These are phyloP conservation scores for Drosophila mimica DNA, from an alignment of 2,888 invertebrate genomes.

Conservation along the genomic window DNA sequence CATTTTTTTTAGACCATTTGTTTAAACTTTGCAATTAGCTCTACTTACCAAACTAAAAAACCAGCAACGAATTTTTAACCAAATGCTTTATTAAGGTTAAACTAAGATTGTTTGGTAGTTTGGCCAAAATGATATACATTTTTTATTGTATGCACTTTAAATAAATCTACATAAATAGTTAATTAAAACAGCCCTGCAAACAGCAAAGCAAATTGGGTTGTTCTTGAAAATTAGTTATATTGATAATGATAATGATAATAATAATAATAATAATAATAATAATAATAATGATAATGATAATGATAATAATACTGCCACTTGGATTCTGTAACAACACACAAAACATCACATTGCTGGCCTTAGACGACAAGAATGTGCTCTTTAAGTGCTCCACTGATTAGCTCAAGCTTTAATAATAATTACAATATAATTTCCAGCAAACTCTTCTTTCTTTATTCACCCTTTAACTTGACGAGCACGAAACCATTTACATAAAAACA, in stretches of 20 bases:
- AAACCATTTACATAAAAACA: constrained; percentile 18
- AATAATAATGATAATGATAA: constrained; percentile 15
- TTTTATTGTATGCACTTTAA: constrained; percentile 31
- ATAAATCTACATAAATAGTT: constrained; percentile 19
- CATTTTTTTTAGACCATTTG: constrained; percentile 13
- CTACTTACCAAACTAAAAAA: constrained; percentile 51
- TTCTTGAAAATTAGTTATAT: constrained; percentile 23
- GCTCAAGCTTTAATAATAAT: constrained; percentile 42
- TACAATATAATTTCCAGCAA: constrained; percentile 38
- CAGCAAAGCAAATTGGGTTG: constrained; percentile 23
- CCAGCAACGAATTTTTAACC: constrained; percentile 17
- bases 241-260: constrained; percentile 5
- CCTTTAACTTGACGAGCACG: constrained; percentile 44
- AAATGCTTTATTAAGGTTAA: constrained; percentile 27
- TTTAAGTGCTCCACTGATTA: constrained; percentile 45
- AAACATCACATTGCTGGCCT: constrained; percentile 81
- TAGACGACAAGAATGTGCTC: constrained; percentile 82
- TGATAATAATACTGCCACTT: constrained; percentile 50
- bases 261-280: constrained; percentile 19
- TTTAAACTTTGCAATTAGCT: constrained; percentile 23
- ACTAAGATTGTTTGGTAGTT: constrained; percentile 25
- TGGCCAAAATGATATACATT: constrained; percentile 10
- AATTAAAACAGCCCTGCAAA: constrained; percentile 18
- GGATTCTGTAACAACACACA: constrained; percentile 54
- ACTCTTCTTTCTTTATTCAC: constrained; percentile 36